phyloP scores from a whole-genome alignment of 2,888 invertebrate genomes.

The Drosophila lacicola region DNA sequence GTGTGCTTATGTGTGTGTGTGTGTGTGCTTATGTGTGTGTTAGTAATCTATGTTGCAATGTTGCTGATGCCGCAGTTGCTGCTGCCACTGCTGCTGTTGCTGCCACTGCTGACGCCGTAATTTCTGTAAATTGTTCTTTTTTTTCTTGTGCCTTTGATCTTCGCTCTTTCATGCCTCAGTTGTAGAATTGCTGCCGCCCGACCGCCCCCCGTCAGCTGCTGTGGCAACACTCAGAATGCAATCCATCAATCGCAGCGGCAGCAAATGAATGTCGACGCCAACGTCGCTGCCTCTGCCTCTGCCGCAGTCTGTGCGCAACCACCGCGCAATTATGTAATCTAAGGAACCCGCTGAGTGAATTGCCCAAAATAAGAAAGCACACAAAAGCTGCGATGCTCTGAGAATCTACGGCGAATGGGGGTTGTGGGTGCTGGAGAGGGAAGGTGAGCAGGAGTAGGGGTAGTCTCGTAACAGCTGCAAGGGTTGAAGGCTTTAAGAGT shows the following conservation, averaged over 20 bases:
- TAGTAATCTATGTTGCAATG: constrained; percentile 63
- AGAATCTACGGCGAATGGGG: neutral
- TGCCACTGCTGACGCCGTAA: constrained; percentile 29
- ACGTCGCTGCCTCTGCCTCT: constrained; percentile 6
- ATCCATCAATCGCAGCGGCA: constrained; percentile 66
- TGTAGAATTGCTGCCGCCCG: neutral
- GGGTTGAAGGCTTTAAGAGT: neutral
- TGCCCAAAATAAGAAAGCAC: constrained; percentile 17
- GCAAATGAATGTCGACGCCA: constrained; percentile 17
- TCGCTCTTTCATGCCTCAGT: constrained; percentile 27
- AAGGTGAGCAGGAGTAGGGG: constrained; percentile 1
- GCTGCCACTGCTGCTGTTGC: constrained; percentile 20
- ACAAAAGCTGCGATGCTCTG: constrained; percentile 3
- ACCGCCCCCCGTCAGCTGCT: constrained; percentile 7
- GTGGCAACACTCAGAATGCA: constrained; percentile 74
- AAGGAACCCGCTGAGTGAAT: constrained; percentile 45
- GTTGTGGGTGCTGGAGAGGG: neutral
- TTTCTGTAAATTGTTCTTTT: constrained; percentile 49
- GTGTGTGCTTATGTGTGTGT: constrained; percentile 10
- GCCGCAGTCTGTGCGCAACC: constrained; percentile 41
- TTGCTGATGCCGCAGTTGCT: constrained; percentile 44
- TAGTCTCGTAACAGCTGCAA: constrained; percentile 3
- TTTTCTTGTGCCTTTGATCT: constrained; percentile 62
- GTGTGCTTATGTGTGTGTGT: neutral
- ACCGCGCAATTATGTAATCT: constrained; percentile 57